Conservation (phyloP, 2,888 invertebrate species). For the Eugnorisma glareosa region DNA sequence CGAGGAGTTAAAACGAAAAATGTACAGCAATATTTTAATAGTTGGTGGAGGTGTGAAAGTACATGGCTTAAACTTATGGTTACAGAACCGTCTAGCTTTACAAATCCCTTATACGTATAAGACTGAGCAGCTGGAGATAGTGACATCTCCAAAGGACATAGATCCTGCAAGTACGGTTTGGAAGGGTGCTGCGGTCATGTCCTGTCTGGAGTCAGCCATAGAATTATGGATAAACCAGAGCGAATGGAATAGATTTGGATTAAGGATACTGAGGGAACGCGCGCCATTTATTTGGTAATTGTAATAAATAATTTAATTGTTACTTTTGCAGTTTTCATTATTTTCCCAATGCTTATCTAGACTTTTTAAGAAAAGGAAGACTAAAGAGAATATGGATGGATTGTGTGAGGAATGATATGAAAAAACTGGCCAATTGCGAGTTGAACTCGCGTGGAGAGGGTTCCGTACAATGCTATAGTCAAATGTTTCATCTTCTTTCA, state of each 20-base stretch:
- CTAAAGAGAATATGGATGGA: background rate
- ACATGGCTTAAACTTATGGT: constrained; percentile 95
- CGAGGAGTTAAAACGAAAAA: constrained; percentile 97
- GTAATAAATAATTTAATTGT: constrained; percentile 35
- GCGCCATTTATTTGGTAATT: constrained; percentile 97
- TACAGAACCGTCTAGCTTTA: constrained; percentile 95
- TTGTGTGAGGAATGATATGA: background rate
- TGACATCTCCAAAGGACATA: constrained; percentile 97
- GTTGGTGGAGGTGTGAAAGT: constrained; percentile 98
- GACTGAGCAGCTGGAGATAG: constrained; percentile 96
- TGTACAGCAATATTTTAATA: constrained; percentile 97
- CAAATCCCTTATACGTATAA: constrained; percentile 95
- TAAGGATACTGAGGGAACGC: constrained; percentile 96
- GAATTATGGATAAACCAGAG: constrained; percentile 97
- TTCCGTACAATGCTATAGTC: too few relatives aligned
- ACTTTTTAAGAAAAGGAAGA: background rate
- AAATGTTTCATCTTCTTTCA: too few relatives aligned
- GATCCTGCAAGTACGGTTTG: constrained; percentile 97
- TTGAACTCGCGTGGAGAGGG: too few relatives aligned
- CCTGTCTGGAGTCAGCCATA: constrained; percentile 97
- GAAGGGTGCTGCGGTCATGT: constrained; percentile 98
- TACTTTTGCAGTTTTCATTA: constrained; percentile 31
- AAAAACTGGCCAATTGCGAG: too few relatives aligned
- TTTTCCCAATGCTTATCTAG: background rate
- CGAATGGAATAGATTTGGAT: constrained; percentile 97